phyloP scores from a whole-genome alignment of 1,140 invertebrate species.

The Nebria ingens region DNA sequence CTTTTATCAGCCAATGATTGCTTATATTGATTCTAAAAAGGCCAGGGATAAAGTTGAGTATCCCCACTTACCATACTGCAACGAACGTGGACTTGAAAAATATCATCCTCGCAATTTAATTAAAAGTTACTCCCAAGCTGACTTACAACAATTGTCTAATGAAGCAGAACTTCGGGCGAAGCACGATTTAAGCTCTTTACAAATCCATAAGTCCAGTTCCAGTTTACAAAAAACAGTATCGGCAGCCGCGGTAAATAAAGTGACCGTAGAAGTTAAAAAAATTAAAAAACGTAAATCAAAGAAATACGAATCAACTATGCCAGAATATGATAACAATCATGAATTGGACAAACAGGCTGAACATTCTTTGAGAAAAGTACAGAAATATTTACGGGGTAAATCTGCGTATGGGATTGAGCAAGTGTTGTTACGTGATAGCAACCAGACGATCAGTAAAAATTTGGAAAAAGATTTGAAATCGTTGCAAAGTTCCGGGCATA shows the following conservation, averaged over 20 bases:
- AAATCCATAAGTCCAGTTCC: slow-evolving; percentile 30
- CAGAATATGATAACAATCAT: slow-evolving; percentile 25
- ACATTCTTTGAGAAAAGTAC: slow-evolving; percentile 37
- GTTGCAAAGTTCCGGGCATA: slow-evolving; percentile 20
- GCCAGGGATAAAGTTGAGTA: slow-evolving; percentile 36
- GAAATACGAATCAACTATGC: slow-evolving; percentile 23
- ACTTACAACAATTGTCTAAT: slow-evolving; percentile 49
- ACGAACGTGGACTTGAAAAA: slow-evolving; percentile 52
- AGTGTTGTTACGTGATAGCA: slow-evolving; percentile 47
- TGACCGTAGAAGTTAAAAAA: slow-evolving; percentile 23
- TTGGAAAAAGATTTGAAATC: slow-evolving; percentile 30
- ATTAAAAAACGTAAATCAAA: slow-evolving; percentile 22
- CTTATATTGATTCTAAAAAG: slow-evolving; percentile 55
- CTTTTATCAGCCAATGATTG: slow-evolving; percentile 74
- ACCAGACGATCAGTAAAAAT: slow-evolving; percentile 37
- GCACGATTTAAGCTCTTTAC: slow-evolving; percentile 46
- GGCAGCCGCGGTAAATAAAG: slow-evolving; percentile 23
- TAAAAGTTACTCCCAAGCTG: slow-evolving; percentile 45
- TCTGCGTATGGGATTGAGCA: slow-evolving; percentile 61
- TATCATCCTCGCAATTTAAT: slow-evolving; percentile 33
- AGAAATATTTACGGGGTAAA: slow-evolving; percentile 49
- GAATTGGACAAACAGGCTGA: slow-evolving; percentile 21
- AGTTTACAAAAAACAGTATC: slow-evolving; percentile 24
- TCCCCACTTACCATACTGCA: slow-evolving; percentile 62
- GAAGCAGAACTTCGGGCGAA: slow-evolving; percentile 53